Percentiles rank a stretch among this genome's conserved stretches.
phyloP scores from a whole-genome alignment of 2,888 invertebrate genomes.

The Machimus rusticus region DNA sequence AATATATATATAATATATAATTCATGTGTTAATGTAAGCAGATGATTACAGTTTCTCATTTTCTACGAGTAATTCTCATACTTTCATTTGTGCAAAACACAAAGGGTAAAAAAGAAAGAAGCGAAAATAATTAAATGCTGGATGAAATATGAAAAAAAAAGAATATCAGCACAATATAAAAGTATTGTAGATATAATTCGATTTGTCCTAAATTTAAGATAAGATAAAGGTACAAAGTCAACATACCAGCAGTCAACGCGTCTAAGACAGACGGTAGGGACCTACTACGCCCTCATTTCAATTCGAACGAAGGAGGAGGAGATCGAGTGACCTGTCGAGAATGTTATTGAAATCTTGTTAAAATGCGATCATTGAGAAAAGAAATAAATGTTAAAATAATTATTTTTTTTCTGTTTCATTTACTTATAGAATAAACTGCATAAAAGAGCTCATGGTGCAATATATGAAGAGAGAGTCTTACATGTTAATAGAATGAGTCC shows the following conservation, averaged over 20 bases:
- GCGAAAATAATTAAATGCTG: constrained; percentile 36
- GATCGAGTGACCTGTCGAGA: constrained; percentile 40
- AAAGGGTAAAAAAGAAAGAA: constrained; percentile 27
- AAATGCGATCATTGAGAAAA: constrained; percentile 23
- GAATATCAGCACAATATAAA: constrained; percentile 35
- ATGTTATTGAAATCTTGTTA: constrained; percentile 39
- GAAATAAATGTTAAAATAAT: constrained; percentile 8
- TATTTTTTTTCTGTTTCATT: not conserved
- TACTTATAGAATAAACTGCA: not conserved
- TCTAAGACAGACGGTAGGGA: constrained; percentile 11
- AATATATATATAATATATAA: not conserved
- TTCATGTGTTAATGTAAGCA: constrained; percentile 34
- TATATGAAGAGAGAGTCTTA: constrained; percentile 4
- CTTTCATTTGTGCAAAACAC: constrained; percentile 12
- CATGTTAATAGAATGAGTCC: constrained; percentile 28
- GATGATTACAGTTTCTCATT: constrained; percentile 1
- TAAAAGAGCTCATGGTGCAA: constrained; percentile 12
- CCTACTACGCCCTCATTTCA: constrained; percentile 25
- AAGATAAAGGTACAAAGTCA: constrained; percentile 32
- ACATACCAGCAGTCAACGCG: constrained; percentile 32
- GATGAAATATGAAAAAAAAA: constrained; percentile 36
- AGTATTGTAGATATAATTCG: constrained; percentile 14
- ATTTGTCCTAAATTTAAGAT: constrained; percentile 30
- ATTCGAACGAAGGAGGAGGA: constrained; percentile 24
- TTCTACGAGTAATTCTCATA: constrained; percentile 15